A percentile compares a stretch with the other conserved stretches of the same genome.
phyloP scores from a whole-genome alignment of 1,140 invertebrate species.

The Ectropis grisescens region DNA sequence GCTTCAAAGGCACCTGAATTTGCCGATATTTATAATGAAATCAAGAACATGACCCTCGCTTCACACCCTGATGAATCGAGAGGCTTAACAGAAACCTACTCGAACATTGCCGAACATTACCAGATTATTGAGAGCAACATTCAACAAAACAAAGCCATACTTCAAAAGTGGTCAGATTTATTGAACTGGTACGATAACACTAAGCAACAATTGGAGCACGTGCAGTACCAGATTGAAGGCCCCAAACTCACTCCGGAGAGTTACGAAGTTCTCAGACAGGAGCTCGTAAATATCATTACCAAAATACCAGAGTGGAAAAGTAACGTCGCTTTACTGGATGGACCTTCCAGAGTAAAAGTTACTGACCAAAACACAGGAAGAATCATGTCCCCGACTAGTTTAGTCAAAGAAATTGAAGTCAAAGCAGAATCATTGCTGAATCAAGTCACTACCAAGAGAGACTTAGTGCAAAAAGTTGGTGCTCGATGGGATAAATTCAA shows the following conservation, averaged over 20 bases:
- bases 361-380: conserved; percentile 77
- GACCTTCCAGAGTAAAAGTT: conserved; percentile 74
- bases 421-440: conserved; percentile 75
- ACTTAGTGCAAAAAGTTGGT: conserved; percentile 77
- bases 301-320: conserved; percentile 80
- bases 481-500: conserved; percentile 79
- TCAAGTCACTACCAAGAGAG: conserved; percentile 75
- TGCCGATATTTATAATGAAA: conserved; percentile 82
- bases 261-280: conserved; percentile 75
- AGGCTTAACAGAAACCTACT: conserved; percentile 81
- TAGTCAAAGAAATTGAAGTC: conserved; percentile 80
- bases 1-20: conserved; percentile 83
- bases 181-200: conserved; percentile 86
- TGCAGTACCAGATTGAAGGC: conserved; percentile 84
- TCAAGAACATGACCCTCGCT: conserved; percentile 80
- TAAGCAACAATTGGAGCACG: conserved; percentile 83
- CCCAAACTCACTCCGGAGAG: conserved; percentile 77
- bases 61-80: conserved; percentile 79
- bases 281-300: conserved; percentile 75
- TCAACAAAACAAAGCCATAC: conserved; percentile 77
- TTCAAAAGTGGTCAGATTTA: conserved; percentile 89
- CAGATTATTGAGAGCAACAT: conserved; percentile 83
- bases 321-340: conserved; percentile 78
- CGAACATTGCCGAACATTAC: conserved; percentile 80
- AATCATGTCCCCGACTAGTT: conserved; percentile 76